Evolutionary conservation across 2,797 vertebrate species (phyloP).

Genomic region (Rhinella marina): DNA sequence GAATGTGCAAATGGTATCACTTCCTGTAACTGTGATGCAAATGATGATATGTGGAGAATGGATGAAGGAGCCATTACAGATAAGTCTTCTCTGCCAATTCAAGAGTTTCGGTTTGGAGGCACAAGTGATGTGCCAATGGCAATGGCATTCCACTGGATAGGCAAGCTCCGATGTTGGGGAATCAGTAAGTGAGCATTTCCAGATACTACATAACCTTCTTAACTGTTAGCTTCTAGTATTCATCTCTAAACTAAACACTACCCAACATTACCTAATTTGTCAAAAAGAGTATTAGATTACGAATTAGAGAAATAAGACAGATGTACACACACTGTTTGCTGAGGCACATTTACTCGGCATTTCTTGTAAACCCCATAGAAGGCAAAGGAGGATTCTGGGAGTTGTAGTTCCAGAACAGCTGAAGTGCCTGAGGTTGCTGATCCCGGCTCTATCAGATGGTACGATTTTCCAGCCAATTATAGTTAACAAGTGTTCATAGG

Average conservation of each 20-base stretch:
- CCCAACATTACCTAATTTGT: neutral
- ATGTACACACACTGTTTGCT: no score
- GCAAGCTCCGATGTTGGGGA: conserved; percentile 58
- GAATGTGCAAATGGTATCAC: conserved; percentile 58
- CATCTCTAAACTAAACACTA: neutral
- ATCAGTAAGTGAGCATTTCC: conserved; percentile 47
- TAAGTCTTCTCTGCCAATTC: conserved; percentile 52
- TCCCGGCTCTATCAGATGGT: no score
- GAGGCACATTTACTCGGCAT: no score
- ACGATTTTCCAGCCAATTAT: no score
- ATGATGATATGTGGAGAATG: conserved; percentile 62
- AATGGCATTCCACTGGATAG: conserved; percentile 61
- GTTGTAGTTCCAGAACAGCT: no score
- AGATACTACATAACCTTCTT: neutral
- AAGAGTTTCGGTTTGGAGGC: conserved; percentile 58
- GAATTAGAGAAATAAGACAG: no score
- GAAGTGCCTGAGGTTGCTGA: no score
- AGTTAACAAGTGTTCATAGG: no score
- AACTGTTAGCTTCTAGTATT: neutral
- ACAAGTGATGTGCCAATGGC: conserved; percentile 50
- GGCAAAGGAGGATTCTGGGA: no score
- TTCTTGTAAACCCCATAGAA: no score
- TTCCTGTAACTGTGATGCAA: conserved; percentile 63
- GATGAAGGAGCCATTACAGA: conserved; percentile 61
- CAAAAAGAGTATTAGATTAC: no score